Percentiles rank a stretch among this genome's conserved stretches.
These are phyloP conservation scores for Heliconius hermathena DNA, from an alignment of 1,140 invertebrate species.

Conservation along the genomic window DNA sequence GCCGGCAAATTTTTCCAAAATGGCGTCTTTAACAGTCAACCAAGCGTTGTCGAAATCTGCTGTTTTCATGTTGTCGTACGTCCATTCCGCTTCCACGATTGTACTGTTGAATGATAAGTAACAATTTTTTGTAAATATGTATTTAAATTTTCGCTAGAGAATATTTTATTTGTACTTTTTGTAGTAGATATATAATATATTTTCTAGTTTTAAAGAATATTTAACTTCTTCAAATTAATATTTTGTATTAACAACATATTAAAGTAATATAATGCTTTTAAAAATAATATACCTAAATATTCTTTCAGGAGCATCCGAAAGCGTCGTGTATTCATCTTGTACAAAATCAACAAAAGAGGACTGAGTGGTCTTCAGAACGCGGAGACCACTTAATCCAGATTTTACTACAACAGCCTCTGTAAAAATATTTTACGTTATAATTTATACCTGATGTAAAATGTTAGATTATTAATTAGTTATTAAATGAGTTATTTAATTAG, in stretches of 20 bases:
- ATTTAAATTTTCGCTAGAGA: neutral
- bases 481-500: too few relatives aligned
- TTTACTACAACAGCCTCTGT: conserved; percentile 83
- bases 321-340: conserved; percentile 87
- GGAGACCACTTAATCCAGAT: conserved; percentile 85
- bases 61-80: conserved; percentile 84
- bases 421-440: conserved; percentile 28
- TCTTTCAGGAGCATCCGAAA: conserved; percentile 88
- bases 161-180: neutral
- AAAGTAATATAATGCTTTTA: neutral
- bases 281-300: conserved; percentile 79
- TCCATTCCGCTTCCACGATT: conserved; percentile 87
- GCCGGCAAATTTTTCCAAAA: conserved; percentile 88
- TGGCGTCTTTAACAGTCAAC: conserved; percentile 85
- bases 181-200: neutral
- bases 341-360: conserved; percentile 90
- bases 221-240: too few relatives aligned
- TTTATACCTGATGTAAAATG: too few relatives aligned
- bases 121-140: neutral
- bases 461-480: too few relatives aligned
- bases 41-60: conserved; percentile 86
- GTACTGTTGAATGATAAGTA: conserved; percentile 82
- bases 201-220: too few relatives aligned
- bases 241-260: neutral
- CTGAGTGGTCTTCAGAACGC: conserved; percentile 89